Evolutionary conservation across 2,888 invertebrate species (phyloP).

Genomic region (Acrobeloides nanus): DNA sequence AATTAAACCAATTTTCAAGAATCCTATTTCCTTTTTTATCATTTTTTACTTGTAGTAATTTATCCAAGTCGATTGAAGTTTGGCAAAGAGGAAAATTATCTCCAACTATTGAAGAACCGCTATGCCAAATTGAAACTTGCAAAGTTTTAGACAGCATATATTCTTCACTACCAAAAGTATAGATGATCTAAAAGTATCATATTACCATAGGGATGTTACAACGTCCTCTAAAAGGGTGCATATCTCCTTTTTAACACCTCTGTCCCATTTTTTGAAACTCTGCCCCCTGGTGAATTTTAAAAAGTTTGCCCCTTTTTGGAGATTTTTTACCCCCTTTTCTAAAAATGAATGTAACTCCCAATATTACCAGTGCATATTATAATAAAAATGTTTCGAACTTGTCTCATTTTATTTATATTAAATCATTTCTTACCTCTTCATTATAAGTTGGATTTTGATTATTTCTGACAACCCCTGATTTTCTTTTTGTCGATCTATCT

Average conservation of each 20-base stretch:
- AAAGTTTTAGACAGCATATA: slow-evolving; percentile 22
- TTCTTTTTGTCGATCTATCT: slow-evolving; percentile 75
- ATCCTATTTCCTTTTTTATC: slow-evolving; percentile 28
- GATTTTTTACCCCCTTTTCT: too few relatives aligned
- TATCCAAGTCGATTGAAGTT: slow-evolving; percentile 52
- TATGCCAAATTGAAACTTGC: slow-evolving; percentile 55
- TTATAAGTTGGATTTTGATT: slow-evolving; percentile 94
- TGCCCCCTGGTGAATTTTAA: too few relatives aligned
- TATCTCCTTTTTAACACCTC: too few relatives aligned
- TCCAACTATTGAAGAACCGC: slow-evolving; percentile 50
- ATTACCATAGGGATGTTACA: too few relatives aligned
- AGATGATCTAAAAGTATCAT: slow-evolving; percentile 32
- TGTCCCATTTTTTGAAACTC: too few relatives aligned
- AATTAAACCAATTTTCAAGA: slow-evolving; percentile 35
- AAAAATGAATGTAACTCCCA: too few relatives aligned
- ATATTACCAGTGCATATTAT: too few relatives aligned
- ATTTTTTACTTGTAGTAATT: slow-evolving; percentile 20
- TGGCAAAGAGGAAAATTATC: slow-evolving; percentile 58
- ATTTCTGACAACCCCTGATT: slow-evolving; percentile 83
- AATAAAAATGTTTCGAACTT: too few relatives aligned
- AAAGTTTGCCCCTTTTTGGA: too few relatives aligned
- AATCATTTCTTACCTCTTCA: slow-evolving; percentile 70
- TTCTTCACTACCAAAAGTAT: slow-evolving; percentile 22
- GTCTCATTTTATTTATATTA: slow-evolving; percentile 4
- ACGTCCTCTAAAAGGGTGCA: too few relatives aligned